Evolutionary conservation across 2,888 invertebrate genomes (phyloP).

Genomic region (Pemphredon lugubris): DNA sequence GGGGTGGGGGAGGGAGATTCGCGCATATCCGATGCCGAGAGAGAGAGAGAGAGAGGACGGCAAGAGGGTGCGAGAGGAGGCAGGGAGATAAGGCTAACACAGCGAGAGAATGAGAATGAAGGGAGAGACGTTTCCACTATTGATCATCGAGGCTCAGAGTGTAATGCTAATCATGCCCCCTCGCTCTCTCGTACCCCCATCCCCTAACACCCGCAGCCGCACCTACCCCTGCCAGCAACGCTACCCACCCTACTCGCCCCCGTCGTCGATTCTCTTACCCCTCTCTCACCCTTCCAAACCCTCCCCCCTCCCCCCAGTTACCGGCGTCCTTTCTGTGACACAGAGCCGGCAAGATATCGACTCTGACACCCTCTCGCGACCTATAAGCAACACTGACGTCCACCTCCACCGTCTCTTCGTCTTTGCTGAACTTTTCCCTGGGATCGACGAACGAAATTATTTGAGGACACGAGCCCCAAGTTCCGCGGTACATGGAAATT

Average conservation of each 20-base stretch:
- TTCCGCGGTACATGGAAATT: too few relatives aligned
- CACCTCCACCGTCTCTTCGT: constrained; percentile 15
- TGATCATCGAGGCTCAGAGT: constrained; percentile 81
- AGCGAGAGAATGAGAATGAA: constrained; percentile 79
- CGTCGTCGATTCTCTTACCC: constrained; percentile 57
- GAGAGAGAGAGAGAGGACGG: constrained; percentile 39
- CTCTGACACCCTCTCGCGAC: constrained; percentile 75
- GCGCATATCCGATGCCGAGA: constrained; percentile 77
- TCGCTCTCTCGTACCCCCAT: constrained; percentile 65
- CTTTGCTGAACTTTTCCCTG: too few relatives aligned
- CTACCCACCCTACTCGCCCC: constrained; percentile 38
- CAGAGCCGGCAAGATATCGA: constrained; percentile 78
- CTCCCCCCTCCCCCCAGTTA: constrained; percentile 16
- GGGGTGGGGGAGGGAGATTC: constrained; percentile 73
- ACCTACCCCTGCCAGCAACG: constrained; percentile 59
- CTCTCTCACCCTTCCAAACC: constrained; percentile 54
- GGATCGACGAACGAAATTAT: too few relatives aligned
- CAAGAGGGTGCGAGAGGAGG: constrained; percentile 63
- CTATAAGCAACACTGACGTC: constrained; percentile 63
- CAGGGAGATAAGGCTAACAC: constrained; percentile 79
- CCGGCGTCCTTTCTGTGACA: constrained; percentile 72
- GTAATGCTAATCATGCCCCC: constrained; percentile 81
- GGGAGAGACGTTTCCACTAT: constrained; percentile 81
- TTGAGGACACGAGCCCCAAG: too few relatives aligned
- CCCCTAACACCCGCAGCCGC: constrained; percentile 64